Conservation (phyloP, 2,113 vertebrate species). For the Laticauda laticaudata region DNA sequence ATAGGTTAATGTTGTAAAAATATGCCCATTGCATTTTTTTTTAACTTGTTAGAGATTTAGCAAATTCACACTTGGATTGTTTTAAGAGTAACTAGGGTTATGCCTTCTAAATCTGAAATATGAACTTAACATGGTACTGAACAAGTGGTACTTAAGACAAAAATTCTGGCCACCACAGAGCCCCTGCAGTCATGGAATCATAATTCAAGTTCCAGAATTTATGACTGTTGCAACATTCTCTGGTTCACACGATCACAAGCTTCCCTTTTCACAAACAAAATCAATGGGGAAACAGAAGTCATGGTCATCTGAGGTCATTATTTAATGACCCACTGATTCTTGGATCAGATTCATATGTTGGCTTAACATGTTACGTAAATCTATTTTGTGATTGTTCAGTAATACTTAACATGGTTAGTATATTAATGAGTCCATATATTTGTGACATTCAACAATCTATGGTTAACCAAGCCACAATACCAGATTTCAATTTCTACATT, state of each 20-base stretch:
- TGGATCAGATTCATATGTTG: neutral
- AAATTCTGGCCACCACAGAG: neutral
- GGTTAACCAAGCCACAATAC: neutral
- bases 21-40: neutral
- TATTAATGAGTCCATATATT: neutral
- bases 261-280: neutral
- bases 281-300: neutral
- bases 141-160: neutral
- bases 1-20: too few species aligned
- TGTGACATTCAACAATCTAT: neutral
- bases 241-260: neutral
- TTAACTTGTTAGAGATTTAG: neutral
- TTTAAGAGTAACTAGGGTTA: neutral
- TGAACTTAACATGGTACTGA: neutral
- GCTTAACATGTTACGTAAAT: neutral
- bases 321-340: neutral
- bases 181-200: neutral
- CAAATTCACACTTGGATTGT: neutral
- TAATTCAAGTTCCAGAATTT: neutral
- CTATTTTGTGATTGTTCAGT: neutral
- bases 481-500: neutral
- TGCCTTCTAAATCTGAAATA: neutral
- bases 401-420: neutral
- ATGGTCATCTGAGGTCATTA: neutral
- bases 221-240: neutral